These are phyloP conservation scores for Peromyscus melanophrys DNA, from an alignment of 2,797 vertebrate species.

Conservation along the genomic window DNA sequence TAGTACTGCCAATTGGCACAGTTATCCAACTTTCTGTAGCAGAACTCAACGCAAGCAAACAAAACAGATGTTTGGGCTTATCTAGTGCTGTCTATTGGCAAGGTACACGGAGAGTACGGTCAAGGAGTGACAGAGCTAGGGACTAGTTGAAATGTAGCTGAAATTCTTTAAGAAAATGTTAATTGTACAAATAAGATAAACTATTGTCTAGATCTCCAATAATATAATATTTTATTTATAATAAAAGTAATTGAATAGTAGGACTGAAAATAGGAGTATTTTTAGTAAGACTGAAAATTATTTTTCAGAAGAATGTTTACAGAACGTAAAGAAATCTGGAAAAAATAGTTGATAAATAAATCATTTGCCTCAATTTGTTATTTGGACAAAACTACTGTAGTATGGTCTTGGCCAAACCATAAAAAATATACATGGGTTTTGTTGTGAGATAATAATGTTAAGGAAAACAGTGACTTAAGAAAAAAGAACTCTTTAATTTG, in stretches of 20 bases:
- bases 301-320: not conserved
- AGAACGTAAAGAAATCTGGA: slow-evolving; percentile 33
- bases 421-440: slow-evolving; percentile 23
- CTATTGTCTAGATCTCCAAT: slow-evolving; percentile 40
- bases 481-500: slow-evolving; percentile 14
- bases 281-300: not conserved
- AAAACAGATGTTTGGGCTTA: slow-evolving; percentile 70
- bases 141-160: slow-evolving; percentile 36
- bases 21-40: slow-evolving; percentile 57
- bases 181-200: slow-evolving; percentile 51
- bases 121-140: slow-evolving; percentile 47
- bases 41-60: slow-evolving; percentile 66
- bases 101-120: not conserved
- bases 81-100: slow-evolving; percentile 39
- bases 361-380: not conserved
- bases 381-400: not conserved
- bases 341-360: not conserved
- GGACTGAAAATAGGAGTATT: not conserved
- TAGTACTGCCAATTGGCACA: slow-evolving; percentile 61
- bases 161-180: slow-evolving; percentile 58
- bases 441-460: not conserved
- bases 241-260: slow-evolving; percentile 16
- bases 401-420: not conserved
- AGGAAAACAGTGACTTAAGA: slow-evolving; percentile 42
- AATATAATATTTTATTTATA: slow-evolving; percentile 54